These are phyloP conservation scores for Arctopsyche grandis DNA, from an alignment of 1,140 invertebrate species.

Conservation along the genomic window DNA sequence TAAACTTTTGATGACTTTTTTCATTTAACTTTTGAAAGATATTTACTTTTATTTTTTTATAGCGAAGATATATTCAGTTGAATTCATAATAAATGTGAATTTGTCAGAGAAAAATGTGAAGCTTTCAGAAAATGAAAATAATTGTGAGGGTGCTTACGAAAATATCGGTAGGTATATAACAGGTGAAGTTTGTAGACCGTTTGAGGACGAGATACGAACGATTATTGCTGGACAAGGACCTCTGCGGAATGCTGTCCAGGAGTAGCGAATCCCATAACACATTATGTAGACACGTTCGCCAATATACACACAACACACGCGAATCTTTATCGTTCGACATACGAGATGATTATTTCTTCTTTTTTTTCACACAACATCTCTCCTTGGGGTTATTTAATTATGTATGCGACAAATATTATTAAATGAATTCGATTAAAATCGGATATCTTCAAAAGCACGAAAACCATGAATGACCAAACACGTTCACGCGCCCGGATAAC, in stretches of 20 bases:
- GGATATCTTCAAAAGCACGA: conserved; percentile 9
- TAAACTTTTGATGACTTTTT: too few species aligned
- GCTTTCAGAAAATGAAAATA: too few species aligned
- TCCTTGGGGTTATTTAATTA: too few species aligned
- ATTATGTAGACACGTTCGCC: conserved; percentile 6
- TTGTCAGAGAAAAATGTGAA: too few species aligned
- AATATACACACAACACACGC: background rate
- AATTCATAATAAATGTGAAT: too few species aligned
- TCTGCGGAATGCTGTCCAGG: conserved; percentile 25
- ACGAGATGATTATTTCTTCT: too few species aligned
- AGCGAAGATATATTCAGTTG: too few species aligned
- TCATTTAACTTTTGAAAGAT: too few species aligned
- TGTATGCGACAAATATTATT: background rate
- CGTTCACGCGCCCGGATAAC: background rate
- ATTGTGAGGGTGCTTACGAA: background rate
- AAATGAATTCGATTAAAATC: conserved; percentile 19
- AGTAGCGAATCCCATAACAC: conserved; percentile 22
- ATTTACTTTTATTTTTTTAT: too few species aligned
- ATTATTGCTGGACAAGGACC: conserved; percentile 32
- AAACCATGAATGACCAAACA: conserved; percentile 18
- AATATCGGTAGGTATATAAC: background rate
- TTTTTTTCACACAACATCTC: too few species aligned
- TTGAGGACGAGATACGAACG: conserved; percentile 24
- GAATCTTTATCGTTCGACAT: too few species aligned
- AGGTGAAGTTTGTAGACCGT: conserved; percentile 17